A percentile compares a stretch with the other conserved stretches of the same genome.
Conservation (phyloP, 2,888 invertebrate species). For the Diaprepes abbreviatus region DNA sequence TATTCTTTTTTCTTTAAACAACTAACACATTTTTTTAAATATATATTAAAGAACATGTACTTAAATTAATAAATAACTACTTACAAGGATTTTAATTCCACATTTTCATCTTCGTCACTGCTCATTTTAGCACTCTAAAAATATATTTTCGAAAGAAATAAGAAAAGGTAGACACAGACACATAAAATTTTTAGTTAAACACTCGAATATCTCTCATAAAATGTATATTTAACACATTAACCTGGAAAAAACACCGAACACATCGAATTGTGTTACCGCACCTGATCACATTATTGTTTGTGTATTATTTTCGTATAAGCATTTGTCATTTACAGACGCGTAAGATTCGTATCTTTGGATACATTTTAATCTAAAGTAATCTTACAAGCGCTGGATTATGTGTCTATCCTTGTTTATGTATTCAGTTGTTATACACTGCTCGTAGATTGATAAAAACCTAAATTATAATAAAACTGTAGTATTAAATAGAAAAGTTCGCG, state of each 20-base stretch:
- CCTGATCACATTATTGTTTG: slow-evolving; percentile 20
- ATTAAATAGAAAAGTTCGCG: too few species aligned
- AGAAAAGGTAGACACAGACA: neutral
- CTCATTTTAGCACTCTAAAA: slow-evolving; percentile 10
- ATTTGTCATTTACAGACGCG: slow-evolving; percentile 1
- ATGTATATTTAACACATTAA: neutral
- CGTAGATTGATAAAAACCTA: too few species aligned
- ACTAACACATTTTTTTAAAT: too few species aligned
- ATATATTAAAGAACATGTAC: too few species aligned
- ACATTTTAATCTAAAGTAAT: neutral
- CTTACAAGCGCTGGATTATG: too few species aligned
- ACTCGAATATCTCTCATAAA: neutral
- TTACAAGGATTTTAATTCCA: slow-evolving; percentile 8
- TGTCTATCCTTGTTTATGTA: too few species aligned
- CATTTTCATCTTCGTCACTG: slow-evolving; percentile 3
- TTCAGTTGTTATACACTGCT: too few species aligned
- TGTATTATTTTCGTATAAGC: neutral
- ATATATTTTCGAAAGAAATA: neutral
- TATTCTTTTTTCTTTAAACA: too few species aligned
- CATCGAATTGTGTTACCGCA: neutral
- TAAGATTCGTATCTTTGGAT: neutral
- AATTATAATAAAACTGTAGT: too few species aligned
- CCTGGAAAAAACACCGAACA: neutral
- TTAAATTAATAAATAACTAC: too few species aligned
- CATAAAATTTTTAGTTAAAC: neutral